A percentile compares a stretch with the other conserved stretches of the same genome.
These are phyloP conservation scores for Epirrhoe tristata DNA, from an alignment of 2,888 invertebrate genomes.

Conservation along the genomic window DNA sequence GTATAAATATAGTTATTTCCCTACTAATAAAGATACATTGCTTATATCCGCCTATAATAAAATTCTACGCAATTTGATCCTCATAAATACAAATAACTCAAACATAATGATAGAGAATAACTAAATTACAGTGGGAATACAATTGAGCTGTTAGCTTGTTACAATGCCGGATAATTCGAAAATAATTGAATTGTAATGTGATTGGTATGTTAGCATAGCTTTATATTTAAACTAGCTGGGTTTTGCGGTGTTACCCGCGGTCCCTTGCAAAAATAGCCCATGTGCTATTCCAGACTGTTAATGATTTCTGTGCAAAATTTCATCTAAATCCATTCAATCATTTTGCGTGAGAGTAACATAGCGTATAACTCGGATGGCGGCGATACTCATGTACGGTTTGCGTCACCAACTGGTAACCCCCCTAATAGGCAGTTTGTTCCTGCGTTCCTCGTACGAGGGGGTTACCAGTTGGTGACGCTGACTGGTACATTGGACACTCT, in stretches of 20 bases:
- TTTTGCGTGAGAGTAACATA: no score
- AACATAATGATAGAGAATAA: slow-evolving; percentile 17
- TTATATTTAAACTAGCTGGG: background rate
- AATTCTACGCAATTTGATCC: slow-evolving; percentile 17
- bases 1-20: background rate
- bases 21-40: background rate
- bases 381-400: no score
- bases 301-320: no score
- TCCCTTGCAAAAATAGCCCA: no score
- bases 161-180: slow-evolving; percentile 16
- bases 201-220: background rate
- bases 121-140: slow-evolving; percentile 16
- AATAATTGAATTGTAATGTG: slow-evolving; percentile 13
- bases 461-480: no score
- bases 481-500: no score
- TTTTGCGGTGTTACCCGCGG: background rate
- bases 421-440: no score
- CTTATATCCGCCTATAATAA: background rate
- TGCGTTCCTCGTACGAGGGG: no score
- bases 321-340: no score
- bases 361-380: no score
- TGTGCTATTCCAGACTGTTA: no score
- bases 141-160: slow-evolving; percentile 15
- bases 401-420: no score
- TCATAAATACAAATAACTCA: slow-evolving; percentile 12